Evolutionary conservation across 2,113 vertebrate genomes (phyloP).

Genomic region (Tretioscincus oriximinensis): DNA sequence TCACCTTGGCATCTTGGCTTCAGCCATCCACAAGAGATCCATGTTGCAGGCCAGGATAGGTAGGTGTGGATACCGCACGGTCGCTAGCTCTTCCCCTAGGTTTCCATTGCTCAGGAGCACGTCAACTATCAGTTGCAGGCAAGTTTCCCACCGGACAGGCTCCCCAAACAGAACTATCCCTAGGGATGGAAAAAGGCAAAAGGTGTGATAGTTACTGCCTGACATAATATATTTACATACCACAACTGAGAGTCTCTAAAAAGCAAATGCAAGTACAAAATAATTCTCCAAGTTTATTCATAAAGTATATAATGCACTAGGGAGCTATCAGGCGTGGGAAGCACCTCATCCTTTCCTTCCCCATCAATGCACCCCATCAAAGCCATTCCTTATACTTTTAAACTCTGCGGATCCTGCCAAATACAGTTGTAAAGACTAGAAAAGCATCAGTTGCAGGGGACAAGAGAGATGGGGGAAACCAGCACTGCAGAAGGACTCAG

Average conservation of each 20-base stretch:
- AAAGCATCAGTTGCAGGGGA: neutral
- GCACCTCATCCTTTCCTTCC: no score
- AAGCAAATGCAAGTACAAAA: no score
- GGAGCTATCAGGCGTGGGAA: no score
- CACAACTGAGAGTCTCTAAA: no score
- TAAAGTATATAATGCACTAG: no score
- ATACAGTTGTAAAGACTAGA: neutral
- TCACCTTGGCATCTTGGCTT: constrained; percentile 94
- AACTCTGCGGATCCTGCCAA: neutral
- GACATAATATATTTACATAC: no score
- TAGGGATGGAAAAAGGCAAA: constrained; percentile 55
- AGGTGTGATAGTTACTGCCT: neutral
- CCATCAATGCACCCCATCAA: neutral
- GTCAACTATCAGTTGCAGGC: constrained; percentile 88
- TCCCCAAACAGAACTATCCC: constrained; percentile 93
- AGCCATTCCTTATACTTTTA: neutral
- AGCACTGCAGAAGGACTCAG: no score
- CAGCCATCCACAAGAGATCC: constrained; percentile 98
- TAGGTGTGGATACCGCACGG: constrained; percentile 84
- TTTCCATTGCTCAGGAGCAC: constrained; percentile 87
- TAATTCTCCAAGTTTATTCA: no score
- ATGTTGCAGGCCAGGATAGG: constrained; percentile 94
- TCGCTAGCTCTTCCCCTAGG: constrained; percentile 69
- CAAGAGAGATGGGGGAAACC: neutral
- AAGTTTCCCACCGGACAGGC: constrained; percentile 96